Base-by-base conservation (phyloP, 2,113 vertebrate genomes). In the Clarias batrachus region DNA sequence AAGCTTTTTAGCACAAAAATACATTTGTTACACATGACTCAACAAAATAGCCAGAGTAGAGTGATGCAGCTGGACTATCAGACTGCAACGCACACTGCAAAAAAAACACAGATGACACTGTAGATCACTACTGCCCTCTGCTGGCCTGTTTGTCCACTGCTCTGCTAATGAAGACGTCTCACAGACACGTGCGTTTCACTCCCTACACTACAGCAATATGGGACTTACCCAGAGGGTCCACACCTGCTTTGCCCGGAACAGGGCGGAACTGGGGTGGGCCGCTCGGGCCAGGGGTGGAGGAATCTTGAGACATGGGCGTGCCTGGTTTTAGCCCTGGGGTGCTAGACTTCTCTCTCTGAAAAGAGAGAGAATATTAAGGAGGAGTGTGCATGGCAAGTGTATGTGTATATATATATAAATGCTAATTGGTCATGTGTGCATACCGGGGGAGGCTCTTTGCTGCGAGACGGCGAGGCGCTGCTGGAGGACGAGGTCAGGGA, bases 401-500 rank as follows among this genome's bases (percentile, higher is more conserved):
- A 59, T 54, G 77, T 54, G 41, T 41, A 0, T 41, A 41, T 41
- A 41, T 41, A 48, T 48, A 48, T 48, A 10, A 25, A 60, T 74
- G 57, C n/a, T 25, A 79, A 60, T 73, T 27, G 48, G 21, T n/a
- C 10, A n/a, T 4, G 16, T 19, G 80, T 8, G 60, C 60, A 0
- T 93, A 97, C 97, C 92, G 91, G 89, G 19, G 95, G 93, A 0
- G 85, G 91, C 11, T 97, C 97, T 91, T 97, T 97, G 92, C 94
- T 94, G 56, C 95, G 95, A 76, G 95, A 95, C 0, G 97, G 95
- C 0, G 97, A 97, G 81, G 97, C 91, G 0, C 94, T 90, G n/a
- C 97, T 97, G 93, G 96, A 96, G 33, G 97, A 97, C 19, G 97
- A 97, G 52, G 95, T 96, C 92, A 97, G 93, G 48, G 97, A 98